Percentiles rank a stretch among this genome's conserved stretches.
Conservation (phyloP, 2,797 vertebrate species). For the Centroberyx gerrardi region DNA sequence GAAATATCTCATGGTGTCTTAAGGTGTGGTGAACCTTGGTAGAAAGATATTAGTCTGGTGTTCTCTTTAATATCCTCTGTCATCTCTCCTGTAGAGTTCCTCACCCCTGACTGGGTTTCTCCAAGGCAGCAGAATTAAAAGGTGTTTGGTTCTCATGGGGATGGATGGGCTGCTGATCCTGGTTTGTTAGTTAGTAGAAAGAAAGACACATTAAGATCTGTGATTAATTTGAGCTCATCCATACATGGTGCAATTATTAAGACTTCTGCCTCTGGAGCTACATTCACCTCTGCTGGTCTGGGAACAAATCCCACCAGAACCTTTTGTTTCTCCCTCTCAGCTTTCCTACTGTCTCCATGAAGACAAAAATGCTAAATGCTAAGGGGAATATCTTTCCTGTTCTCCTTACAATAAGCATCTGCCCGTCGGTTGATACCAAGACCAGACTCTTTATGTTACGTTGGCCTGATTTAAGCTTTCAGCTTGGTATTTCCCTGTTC, state of each 20-base stretch:
- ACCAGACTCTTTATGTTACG: not conserved
- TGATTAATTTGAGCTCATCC: too few species aligned
- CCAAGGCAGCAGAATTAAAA: constrained; percentile 28
- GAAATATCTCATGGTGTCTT: constrained; percentile 5
- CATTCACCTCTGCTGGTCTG: too few species aligned
- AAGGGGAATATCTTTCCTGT: too few species aligned
- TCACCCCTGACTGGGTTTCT: constrained; percentile 13
- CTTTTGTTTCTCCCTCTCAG: too few species aligned
- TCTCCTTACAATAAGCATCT: too few species aligned
- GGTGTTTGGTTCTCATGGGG: not conserved
- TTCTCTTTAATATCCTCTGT: constrained; percentile 24
- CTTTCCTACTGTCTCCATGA: too few species aligned
- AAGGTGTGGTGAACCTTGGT: not conserved
- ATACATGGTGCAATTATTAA: too few species aligned
- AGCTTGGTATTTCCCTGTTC: not conserved
- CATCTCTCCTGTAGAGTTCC: constrained; percentile 14
- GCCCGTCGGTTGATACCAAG: too few species aligned
- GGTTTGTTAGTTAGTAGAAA: not conserved
- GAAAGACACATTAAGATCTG: constrained; percentile 2
- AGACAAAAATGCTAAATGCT: too few species aligned
- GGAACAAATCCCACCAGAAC: too few species aligned
- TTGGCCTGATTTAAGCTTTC: not conserved
- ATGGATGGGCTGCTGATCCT: not conserved
- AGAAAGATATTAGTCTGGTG: constrained; percentile 28
- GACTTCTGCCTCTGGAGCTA: too few species aligned